Base-by-base conservation (phyloP, 2,888 invertebrate genomes). In the Chirona hameri region DNA sequence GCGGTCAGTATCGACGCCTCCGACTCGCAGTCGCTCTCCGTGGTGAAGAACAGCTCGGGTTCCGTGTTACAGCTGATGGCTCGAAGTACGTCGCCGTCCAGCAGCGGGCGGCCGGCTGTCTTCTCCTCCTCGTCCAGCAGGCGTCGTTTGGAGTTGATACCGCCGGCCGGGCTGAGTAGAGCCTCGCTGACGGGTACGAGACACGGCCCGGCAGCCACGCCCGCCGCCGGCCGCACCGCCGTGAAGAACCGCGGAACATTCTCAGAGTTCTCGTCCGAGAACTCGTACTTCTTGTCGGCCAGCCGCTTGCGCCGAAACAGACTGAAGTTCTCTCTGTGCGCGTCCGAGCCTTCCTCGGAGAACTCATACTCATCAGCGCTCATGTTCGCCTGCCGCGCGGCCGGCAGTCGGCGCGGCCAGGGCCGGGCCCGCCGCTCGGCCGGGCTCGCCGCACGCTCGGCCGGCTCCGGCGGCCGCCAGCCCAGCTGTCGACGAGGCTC, bases 261-360 rank as follows among this genome's bases (percentile, higher is more conserved):
- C 69, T 85, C 85, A 18, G 83, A 82, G 57, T 85, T 83, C 79
- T 85, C 85, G n/a, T 86, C 84, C 48, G 85, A 82, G 87, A 96
- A 96, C 87, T 96, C 96, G 87, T 96, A 96, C 87, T 95, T 96
- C 87, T 96, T 96, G 86, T 96, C 96, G 0, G 96, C 96, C 82
- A 96, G 88, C 14, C 95, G 91, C 82, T 95, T 91, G 87, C 95
- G 94, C 14, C 96, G 91, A 87, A 94, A 95, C 86, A 93, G 93
- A 86, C 94, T 94, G n/a, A 95, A 91, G 86, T 95, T 95, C 87
- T 95, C 95, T 86, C 93, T 94, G 85, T 94, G 94, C 46, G 85
- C 84, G 12, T 91, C 91, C 85, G 94, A 94, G 12, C 92, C 91
- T 86, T 95, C 95, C 86, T 95, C 95, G 0, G 93, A 94, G 86